A percentile compares a stretch with the other conserved stretches of the same genome.
Conservation (phyloP, 2,888 invertebrate genomes). For the Mimas tiliae region DNA sequence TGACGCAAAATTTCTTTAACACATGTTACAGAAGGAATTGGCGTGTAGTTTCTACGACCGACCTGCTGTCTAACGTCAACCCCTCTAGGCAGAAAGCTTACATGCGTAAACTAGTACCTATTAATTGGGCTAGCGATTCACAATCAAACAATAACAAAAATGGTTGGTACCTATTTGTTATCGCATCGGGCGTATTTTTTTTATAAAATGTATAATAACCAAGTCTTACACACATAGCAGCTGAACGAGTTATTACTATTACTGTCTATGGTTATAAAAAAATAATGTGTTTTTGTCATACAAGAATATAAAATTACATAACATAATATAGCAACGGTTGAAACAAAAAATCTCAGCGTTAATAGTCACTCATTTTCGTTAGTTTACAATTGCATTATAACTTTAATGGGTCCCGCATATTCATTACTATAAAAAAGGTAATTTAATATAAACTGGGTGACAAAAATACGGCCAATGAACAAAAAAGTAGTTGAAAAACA, state of each 20-base stretch:
- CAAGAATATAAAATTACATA: constrained; percentile 14
- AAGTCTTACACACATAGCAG: neutral
- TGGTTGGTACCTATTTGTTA: too few relatives aligned
- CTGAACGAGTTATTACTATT: neutral
- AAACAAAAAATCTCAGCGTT: constrained; percentile 58
- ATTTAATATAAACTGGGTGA: constrained; percentile 84
- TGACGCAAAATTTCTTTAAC: too few relatives aligned
- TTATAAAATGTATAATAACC: too few relatives aligned
- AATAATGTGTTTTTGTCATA: neutral
- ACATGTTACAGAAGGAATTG: too few relatives aligned
- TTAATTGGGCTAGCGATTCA: too few relatives aligned
- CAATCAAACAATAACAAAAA: too few relatives aligned
- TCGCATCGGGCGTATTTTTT: too few relatives aligned
- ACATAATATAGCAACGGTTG: constrained; percentile 32
- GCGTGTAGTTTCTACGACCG: too few relatives aligned
- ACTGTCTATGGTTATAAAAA: neutral
- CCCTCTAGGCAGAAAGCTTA: too few relatives aligned
- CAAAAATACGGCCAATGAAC: constrained; percentile 77
- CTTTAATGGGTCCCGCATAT: constrained; percentile 76
- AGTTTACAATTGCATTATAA: constrained; percentile 65
- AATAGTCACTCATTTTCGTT: constrained; percentile 73
- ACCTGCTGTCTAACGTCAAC: too few relatives aligned
- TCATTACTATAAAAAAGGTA: constrained; percentile 80
- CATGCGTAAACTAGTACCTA: too few relatives aligned
- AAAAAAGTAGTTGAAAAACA: constrained; percentile 71